These are phyloP conservation scores for Gavia stellata DNA, from an alignment of 2,113 vertebrate genomes.

Conservation along the genomic window DNA sequence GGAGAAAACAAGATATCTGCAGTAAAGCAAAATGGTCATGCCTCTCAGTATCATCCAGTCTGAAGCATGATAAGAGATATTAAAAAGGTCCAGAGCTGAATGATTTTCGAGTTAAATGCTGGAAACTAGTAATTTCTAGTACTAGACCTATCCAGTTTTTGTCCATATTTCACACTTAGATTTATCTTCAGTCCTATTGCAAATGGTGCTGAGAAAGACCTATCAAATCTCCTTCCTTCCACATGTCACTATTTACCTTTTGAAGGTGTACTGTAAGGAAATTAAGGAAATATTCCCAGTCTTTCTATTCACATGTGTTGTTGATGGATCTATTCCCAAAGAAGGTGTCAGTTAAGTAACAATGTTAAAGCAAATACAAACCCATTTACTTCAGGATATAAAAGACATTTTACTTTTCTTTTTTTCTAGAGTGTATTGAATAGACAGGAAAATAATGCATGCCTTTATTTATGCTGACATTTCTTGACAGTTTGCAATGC, in stretches of 20 bases:
- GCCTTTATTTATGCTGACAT: constrained; percentile 35
- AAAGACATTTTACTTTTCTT: not conserved
- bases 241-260: not conserved
- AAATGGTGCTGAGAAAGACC: not conserved
- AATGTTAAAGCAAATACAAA: not conserved
- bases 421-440: not conserved
- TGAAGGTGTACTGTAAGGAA: not conserved
- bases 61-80: not conserved
- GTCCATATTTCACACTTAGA: not conserved
- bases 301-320: not conserved
- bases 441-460: not conserved
- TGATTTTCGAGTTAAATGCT: not conserved
- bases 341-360: not conserved
- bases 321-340: not conserved
- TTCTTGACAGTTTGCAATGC: constrained; percentile 3
- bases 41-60: not conserved
- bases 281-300: not conserved
- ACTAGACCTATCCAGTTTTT: not conserved
- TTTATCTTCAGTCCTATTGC: not conserved
- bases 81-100: not conserved
- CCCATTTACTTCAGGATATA: not conserved
- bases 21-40: not conserved
- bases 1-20: not conserved
- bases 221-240: not conserved
- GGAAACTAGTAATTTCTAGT: not conserved